These are phyloP conservation scores for Dioctria linearis DNA, from an alignment of 2,888 invertebrate genomes.

Conservation along the genomic window DNA sequence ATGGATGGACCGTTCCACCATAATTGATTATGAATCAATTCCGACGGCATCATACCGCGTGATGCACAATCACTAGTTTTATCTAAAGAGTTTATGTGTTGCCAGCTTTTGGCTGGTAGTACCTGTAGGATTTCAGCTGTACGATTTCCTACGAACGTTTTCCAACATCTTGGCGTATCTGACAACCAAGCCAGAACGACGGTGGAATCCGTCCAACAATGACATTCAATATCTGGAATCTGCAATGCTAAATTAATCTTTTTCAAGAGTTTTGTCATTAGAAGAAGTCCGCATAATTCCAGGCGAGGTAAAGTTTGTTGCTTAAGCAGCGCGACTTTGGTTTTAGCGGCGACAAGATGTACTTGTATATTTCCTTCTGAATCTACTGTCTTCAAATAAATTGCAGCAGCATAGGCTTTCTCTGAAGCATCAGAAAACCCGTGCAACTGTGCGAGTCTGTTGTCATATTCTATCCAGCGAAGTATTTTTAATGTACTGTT, in stretches of 20 bases:
- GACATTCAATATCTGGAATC: background rate
- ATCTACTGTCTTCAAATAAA: background rate
- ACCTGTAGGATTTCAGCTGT: constrained; percentile 56
- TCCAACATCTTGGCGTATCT: constrained; percentile 57
- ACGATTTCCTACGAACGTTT: constrained; percentile 60
- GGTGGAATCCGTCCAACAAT: constrained; percentile 52
- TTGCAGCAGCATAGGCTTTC: constrained; percentile 25
- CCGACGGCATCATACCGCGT: background rate
- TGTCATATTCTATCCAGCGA: background rate
- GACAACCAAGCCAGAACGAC: constrained; percentile 59
- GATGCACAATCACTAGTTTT: constrained; percentile 55
- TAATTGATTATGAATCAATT: background rate
- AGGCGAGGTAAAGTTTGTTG: background rate
- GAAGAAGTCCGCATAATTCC: constrained; percentile 50
- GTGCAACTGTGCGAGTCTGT: background rate
- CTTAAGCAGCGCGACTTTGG: constrained; percentile 55
- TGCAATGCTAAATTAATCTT: background rate
- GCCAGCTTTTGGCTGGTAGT: constrained; percentile 47
- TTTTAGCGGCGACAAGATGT: constrained; percentile 31
- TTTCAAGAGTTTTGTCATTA: constrained; percentile 1
- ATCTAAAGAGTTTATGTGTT: constrained; percentile 54
- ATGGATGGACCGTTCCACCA: too few relatives aligned
- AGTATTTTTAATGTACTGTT: background rate
- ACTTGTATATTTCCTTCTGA: background rate
- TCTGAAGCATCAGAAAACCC: constrained; percentile 30